Conservation (phyloP, 2,888 invertebrate genomes). For the Drosophila trichaetosa region DNA sequence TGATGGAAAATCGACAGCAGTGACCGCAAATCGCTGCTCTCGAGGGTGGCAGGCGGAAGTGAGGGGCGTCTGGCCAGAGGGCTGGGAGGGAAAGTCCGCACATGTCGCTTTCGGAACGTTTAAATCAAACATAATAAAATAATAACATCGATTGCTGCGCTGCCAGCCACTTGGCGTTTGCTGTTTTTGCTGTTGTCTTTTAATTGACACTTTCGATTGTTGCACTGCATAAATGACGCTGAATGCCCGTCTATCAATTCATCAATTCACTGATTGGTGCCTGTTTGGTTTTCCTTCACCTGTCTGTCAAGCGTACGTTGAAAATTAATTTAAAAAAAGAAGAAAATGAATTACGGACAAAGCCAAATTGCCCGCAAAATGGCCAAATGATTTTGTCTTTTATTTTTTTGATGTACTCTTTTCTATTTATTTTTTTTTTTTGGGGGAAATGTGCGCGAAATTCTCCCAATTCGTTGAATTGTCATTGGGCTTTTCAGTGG, state of each 20-base stretch:
- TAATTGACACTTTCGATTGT: conserved; percentile 82
- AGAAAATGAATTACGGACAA: conserved; percentile 71
- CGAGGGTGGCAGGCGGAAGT: not conserved
- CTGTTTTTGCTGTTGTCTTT: conserved; percentile 55
- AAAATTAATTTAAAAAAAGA: conserved; percentile 64
- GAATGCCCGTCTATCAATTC: conserved; percentile 58
- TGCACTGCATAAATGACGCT: conserved; percentile 42
- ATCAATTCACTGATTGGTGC: conserved; percentile 24
- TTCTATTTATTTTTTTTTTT: conserved; percentile 8
- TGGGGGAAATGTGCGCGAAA: conserved; percentile 52
- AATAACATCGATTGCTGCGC: conserved; percentile 45
- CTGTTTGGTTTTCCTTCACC: conserved; percentile 39
- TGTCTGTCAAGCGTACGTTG: conserved; percentile 61
- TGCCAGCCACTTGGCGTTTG: conserved; percentile 46
- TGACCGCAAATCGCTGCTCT: conserved; percentile 56
- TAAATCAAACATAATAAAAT: conserved; percentile 76
- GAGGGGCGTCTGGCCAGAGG: not conserved
- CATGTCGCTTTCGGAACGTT: conserved; percentile 61
- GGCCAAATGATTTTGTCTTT: conserved; percentile 29
- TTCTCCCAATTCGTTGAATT: conserved; percentile 63
- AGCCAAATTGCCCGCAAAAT: conserved; percentile 51
- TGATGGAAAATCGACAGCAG: conserved; percentile 32
- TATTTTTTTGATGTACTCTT: conserved; percentile 7
- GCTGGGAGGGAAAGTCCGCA: conserved; percentile 40
- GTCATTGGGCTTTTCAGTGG: conserved; percentile 60